Conservation (phyloP, 2,113 vertebrate species). For the Laticauda laticaudata region DNA sequence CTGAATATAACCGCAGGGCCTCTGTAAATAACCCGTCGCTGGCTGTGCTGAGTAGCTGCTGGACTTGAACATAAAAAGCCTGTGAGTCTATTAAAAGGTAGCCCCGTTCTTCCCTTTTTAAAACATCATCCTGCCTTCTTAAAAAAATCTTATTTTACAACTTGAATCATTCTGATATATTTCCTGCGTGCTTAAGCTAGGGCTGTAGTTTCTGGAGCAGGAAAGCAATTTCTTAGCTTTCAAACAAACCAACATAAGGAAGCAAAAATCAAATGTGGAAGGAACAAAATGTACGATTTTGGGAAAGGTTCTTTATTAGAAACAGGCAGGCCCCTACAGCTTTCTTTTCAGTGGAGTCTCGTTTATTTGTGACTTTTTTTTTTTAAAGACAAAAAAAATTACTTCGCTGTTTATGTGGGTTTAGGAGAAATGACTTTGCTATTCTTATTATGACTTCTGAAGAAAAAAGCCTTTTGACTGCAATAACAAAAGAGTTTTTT, state of each 20-base stretch:
- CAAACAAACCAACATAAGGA: background rate
- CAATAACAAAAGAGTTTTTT: background rate
- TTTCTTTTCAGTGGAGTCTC: background rate
- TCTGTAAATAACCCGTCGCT: constrained; percentile 27
- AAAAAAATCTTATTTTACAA: constrained; percentile 25
- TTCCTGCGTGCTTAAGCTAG: background rate
- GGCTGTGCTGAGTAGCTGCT: constrained; percentile 6
- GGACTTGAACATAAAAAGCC: constrained; percentile 19
- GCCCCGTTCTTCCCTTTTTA: background rate
- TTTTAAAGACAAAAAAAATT: background rate
- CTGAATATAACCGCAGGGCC: constrained; percentile 19
- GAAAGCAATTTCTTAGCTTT: background rate
- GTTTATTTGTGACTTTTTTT: background rate
- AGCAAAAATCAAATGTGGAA: background rate
- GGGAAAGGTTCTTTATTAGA: background rate
- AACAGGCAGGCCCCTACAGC: background rate
- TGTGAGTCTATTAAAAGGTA: constrained; percentile 28
- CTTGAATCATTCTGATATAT: constrained; percentile 13
- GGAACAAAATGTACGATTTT: background rate
- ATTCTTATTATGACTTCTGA: background rate
- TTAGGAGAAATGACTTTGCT: background rate
- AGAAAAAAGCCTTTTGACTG: background rate
- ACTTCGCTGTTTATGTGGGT: background rate
- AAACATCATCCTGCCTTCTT: constrained; percentile 3
- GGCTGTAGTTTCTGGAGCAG: background rate